Evolutionary conservation across 2,888 invertebrate genomes (phyloP).

Genomic region (Pandemis corylana): DNA sequence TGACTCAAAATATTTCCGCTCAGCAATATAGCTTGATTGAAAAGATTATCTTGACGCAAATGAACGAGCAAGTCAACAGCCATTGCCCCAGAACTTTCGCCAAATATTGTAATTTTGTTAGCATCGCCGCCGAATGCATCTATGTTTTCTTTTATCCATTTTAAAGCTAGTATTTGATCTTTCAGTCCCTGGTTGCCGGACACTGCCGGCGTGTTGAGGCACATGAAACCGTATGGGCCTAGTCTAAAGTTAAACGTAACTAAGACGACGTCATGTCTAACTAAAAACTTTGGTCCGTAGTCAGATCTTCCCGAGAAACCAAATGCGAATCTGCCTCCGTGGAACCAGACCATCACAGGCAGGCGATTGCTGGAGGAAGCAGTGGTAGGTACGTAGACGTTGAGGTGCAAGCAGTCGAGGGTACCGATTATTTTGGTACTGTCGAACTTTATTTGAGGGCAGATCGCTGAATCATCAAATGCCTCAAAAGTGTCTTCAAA

Average conservation of each 20-base stretch:
- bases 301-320: conserved; percentile 55
- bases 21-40: conserved; percentile 26
- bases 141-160: conserved; percentile 67
- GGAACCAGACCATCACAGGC: conserved; percentile 65
- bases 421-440: conserved; percentile 49
- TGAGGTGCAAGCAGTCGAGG: conserved; percentile 63
- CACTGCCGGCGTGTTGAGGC: conserved; percentile 58
- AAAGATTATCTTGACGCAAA: conserved; percentile 22
- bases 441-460: conserved; percentile 61
- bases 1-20: conserved; percentile 20
- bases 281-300: conserved; percentile 60
- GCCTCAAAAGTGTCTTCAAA: conserved; percentile 62
- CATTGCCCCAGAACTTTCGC: conserved; percentile 63
- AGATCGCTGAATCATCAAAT: conserved; percentile 59
- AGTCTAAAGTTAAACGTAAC: conserved; percentile 69
- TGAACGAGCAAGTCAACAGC: conserved; percentile 52
- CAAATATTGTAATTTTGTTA: conserved; percentile 62
- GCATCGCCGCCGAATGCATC: conserved; percentile 65
- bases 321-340: conserved; percentile 57
- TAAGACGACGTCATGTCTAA: conserved; percentile 61
- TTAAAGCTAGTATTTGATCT: conserved; percentile 62
- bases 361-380: conserved; percentile 54
- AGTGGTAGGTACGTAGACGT: conserved; percentile 61
- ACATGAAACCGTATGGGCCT: conserved; percentile 70
- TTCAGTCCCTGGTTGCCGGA: conserved; percentile 70